Conservation (phyloP, 2,797 vertebrate species). For the Anguilla marmorata region DNA sequence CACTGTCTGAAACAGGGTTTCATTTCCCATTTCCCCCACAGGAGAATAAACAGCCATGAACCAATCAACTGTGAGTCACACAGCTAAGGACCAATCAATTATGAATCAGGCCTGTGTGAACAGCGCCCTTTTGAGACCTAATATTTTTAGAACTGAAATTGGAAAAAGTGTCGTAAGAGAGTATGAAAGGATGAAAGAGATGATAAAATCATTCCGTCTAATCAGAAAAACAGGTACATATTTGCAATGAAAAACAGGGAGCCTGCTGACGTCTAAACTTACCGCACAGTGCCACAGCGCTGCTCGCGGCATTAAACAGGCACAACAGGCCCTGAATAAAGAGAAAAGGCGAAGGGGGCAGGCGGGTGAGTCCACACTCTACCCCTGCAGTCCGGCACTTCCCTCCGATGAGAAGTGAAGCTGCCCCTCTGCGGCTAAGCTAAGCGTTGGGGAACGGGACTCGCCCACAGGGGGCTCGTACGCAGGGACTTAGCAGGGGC, state of each 20-base stretch:
- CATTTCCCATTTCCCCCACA: slow-evolving; percentile 25
- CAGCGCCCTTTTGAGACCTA: background rate
- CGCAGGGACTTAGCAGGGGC: background rate
- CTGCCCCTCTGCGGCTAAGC: background rate
- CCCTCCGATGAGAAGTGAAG: background rate
- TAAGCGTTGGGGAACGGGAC: background rate
- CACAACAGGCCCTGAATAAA: background rate
- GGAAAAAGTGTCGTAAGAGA: background rate
- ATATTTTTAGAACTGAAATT: background rate
- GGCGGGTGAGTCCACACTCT: background rate
- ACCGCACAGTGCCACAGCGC: background rate
- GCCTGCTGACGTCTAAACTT: background rate
- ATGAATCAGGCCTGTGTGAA: background rate
- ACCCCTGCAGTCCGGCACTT: background rate
- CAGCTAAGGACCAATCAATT: slow-evolving; percentile 4
- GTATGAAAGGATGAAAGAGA: background rate
- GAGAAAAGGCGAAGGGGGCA: background rate
- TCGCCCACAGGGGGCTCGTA: background rate
- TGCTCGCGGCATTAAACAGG: background rate
- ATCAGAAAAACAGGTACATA: background rate
- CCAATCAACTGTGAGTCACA: slow-evolving; percentile 1
- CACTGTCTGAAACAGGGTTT: background rate
- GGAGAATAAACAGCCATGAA: slow-evolving; percentile 21
- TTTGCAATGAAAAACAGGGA: background rate
- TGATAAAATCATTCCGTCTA: background rate